Base-by-base conservation (phyloP, 1,140 invertebrate genomes). In the Muscidifurax raptorellus region DNA sequence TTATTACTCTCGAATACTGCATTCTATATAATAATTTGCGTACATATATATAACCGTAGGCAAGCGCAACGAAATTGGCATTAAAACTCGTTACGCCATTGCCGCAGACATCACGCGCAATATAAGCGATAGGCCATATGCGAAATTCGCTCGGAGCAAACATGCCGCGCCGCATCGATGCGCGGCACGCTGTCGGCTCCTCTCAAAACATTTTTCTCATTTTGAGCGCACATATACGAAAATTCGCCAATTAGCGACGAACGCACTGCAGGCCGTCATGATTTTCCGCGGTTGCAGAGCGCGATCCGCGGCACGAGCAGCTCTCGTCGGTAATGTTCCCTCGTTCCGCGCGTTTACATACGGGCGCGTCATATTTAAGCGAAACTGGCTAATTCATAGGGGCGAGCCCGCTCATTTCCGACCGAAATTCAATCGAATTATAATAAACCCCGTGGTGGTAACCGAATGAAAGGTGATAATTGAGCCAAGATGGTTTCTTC, bases 341-440 rank as follows among this genome's bases (percentile, higher is more conserved):
- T 59, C 52, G 52, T 59, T 59, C 52, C 52, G 22, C 2, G 27
- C 71, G 44, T 52, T 77, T 52, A 30, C 75, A 69, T n/a, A n/a
- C 27, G 28, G 2, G 22, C 25, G 4, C 67, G 40, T 72, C 67
- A 72, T 80, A 80, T 71, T 80, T 40, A 67, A 80, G 6, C 67
- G 66, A 30, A 69, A 52, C 27, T 2, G 13, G 32, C 77, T 69
- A 77, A 81, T 84, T 59, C 47, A 82, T 52, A 47, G 84, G 52
- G 28, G 77, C 76, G 76, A 64, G 74, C 76, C 30, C 18, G 4
- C 40, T 40, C 40, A 6, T 18, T 1, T 52, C 47, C 47, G 6
- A 2, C 52, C 86, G 87, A 90, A 87, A 88, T 90, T 89, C 88
- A 88, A 90, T 92, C 87, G 83, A 90, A 92, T 92, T 91, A 90